A percentile compares a stretch with the other conserved stretches of the same genome.
Evolutionary conservation across 2,797 vertebrate genomes (phyloP).

Genomic region (Tinamus major): DNA sequence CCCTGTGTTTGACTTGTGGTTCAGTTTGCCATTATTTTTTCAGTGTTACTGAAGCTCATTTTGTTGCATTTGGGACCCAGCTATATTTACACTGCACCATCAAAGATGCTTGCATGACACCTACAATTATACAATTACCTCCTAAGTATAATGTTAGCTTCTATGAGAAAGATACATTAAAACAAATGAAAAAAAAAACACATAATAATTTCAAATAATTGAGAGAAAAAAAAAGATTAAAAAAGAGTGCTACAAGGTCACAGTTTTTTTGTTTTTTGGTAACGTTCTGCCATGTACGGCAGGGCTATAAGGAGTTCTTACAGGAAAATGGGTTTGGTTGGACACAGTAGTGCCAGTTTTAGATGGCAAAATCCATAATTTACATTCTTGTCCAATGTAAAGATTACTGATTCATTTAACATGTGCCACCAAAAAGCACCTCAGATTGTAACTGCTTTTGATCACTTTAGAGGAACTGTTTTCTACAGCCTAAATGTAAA

Average conservation of each 20-base stretch:
- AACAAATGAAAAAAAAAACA: not conserved
- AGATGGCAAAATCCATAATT: not conserved
- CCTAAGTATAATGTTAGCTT: not conserved
- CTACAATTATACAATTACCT: not conserved
- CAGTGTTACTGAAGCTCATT: not conserved
- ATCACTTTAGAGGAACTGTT: not conserved
- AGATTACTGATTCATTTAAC: not conserved
- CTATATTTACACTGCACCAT: not conserved
- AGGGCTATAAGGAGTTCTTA: not conserved
- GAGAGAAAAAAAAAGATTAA: not conserved
- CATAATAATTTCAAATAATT: not conserved
- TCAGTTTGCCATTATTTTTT: not conserved
- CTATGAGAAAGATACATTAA: not conserved
- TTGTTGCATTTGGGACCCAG: not conserved
- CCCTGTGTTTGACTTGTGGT: not conserved
- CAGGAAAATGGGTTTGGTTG: not conserved
- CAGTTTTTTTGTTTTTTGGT: not conserved
- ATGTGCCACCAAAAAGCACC: not conserved
- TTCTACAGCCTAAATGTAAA: not conserved
- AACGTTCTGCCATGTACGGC: not conserved
- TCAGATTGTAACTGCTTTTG: not conserved
- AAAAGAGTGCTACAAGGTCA: not conserved
- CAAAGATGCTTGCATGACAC: not conserved
- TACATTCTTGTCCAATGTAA: not conserved
- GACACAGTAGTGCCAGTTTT: not conserved